Percentiles rank a stretch among this genome's conserved stretches.
Evolutionary conservation across 2,113 vertebrate species (phyloP).

Genomic region (Gopherus evgoodei): DNA sequence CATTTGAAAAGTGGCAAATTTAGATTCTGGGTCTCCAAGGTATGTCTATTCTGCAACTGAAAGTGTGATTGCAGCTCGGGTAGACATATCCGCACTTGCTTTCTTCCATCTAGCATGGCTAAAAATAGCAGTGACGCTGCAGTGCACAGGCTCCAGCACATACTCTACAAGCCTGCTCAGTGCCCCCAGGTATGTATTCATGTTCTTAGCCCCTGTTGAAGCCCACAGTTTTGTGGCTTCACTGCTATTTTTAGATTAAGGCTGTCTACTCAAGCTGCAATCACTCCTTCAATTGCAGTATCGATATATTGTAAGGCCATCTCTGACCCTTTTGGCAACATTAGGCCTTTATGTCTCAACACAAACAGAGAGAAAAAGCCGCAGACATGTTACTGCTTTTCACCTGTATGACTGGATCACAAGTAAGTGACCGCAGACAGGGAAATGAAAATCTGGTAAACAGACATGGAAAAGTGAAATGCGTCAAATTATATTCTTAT

Average conservation of each 20-base stretch:
- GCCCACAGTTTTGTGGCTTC: background rate
- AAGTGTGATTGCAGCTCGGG: background rate
- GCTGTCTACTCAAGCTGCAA: background rate
- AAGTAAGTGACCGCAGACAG: constrained; percentile 50
- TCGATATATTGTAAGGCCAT: background rate
- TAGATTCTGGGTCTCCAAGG: background rate
- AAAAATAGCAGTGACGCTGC: background rate
- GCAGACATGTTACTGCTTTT: constrained; percentile 32
- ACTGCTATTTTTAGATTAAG: background rate
- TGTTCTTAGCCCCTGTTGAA: background rate
- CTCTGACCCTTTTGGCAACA: background rate
- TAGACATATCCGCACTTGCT: background rate
- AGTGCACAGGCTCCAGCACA: background rate
- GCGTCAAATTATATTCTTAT: constrained; percentile 17
- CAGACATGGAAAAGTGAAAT: constrained; percentile 60
- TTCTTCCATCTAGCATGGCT: background rate
- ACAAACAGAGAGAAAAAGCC: background rate
- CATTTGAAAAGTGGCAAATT: constrained; percentile 7
- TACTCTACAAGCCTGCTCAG: background rate
- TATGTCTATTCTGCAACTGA: background rate
- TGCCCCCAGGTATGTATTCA: background rate
- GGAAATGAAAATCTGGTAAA: constrained; percentile 41
- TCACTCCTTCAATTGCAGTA: background rate
- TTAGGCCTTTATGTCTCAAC: background rate
- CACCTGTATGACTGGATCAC: constrained; percentile 56